Evolutionary conservation across 1,140 invertebrate genomes (phyloP).

Genomic region (Drosophila mauritiana): DNA sequence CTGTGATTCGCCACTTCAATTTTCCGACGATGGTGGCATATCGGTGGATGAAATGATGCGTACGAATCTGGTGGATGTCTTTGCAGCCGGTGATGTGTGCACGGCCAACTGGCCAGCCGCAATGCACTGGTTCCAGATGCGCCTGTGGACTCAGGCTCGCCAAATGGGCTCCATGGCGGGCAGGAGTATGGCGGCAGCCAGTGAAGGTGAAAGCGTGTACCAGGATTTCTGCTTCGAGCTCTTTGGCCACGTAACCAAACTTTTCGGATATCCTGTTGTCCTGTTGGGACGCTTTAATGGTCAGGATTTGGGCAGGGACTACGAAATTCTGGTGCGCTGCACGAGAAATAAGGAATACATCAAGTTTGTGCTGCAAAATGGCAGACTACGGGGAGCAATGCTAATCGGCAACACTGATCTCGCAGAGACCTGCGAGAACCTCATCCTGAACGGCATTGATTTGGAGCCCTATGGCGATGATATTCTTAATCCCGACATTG

Average conservation of each 20-base stretch:
- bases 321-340: constrained; percentile 94
- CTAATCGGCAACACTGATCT: constrained; percentile 98
- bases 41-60: constrained; percentile 94
- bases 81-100: constrained; percentile 98
- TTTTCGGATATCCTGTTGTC: constrained; percentile 98
- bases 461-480: constrained; percentile 95
- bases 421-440: constrained; percentile 99
- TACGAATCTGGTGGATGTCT: constrained; percentile 92
- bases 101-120: constrained; percentile 91
- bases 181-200: constrained; percentile 92
- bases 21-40: constrained; percentile 90
- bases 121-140: constrained; percentile 97
- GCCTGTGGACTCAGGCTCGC: constrained; percentile 98
- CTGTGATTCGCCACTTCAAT: constrained; percentile 86
- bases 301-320: constrained; percentile 92
- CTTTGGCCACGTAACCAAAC: constrained; percentile 97
- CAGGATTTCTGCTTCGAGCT: constrained; percentile 98
- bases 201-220: constrained; percentile 88
- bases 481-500: constrained; percentile 96
- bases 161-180: constrained; percentile 98
- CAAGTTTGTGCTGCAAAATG: constrained; percentile 95
- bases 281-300: constrained; percentile 97
- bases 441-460: constrained; percentile 98
- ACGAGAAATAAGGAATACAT: constrained; percentile 94
- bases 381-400: constrained; percentile 95